Conservation (phyloP, 2,888 invertebrate species). For the Dastarcus helophoroides region DNA sequence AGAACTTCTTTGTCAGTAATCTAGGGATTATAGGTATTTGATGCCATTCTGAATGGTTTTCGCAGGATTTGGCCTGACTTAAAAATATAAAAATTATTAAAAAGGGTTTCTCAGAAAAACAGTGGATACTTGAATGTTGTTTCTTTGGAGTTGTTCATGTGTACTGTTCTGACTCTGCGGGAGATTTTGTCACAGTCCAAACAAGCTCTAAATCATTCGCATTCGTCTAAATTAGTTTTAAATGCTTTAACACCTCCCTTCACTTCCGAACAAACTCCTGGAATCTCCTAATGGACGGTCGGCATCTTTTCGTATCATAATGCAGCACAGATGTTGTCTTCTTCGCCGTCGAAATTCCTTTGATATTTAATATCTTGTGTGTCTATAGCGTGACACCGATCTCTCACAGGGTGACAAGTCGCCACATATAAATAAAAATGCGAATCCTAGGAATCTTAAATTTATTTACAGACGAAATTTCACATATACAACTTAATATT, state of each 20-base stretch:
- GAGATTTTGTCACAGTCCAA: too few relatives aligned
- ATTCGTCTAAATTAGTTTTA: slow-evolving; percentile 1
- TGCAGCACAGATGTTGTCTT: slow-evolving; percentile 16
- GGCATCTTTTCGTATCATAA: background rate
- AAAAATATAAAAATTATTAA: too few relatives aligned
- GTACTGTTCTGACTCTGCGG: too few relatives aligned
- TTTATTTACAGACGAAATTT: slow-evolving; percentile 24
- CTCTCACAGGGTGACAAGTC: background rate
- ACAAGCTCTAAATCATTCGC: slow-evolving; percentile 1
- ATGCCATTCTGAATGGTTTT: too few relatives aligned
- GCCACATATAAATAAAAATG: background rate
- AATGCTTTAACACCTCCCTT: slow-evolving; percentile 1
- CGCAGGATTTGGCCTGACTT: too few relatives aligned
- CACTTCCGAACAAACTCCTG: slow-evolving; percentile 1
- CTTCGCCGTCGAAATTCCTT: slow-evolving; percentile 19
- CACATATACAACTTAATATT: slow-evolving; percentile 18
- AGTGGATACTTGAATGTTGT: too few relatives aligned
- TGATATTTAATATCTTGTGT: slow-evolving; percentile 19
- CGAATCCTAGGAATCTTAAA: background rate
- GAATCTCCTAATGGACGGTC: background rate
- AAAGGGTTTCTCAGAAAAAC: too few relatives aligned
- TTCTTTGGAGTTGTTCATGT: too few relatives aligned
- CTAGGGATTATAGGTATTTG: too few relatives aligned
- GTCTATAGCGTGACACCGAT: slow-evolving; percentile 1
- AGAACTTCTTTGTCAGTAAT: too few relatives aligned